Conservation (phyloP, 2,888 invertebrate species). For the Nymphalis polychloros region DNA sequence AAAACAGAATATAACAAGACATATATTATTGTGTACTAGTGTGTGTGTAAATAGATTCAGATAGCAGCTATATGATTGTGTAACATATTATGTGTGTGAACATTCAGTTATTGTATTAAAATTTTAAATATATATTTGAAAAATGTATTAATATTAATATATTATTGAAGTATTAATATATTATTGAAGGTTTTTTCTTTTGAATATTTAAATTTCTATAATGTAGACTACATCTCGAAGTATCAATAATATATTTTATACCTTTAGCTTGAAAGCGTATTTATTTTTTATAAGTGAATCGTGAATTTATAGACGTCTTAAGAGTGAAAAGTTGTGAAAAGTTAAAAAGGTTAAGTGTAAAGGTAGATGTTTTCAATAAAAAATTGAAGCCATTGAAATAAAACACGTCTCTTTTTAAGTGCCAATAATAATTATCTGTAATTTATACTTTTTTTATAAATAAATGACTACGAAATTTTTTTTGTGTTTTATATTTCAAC, state of each 20-base stretch:
- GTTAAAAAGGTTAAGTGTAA: constrained; percentile 18
- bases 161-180: no score
- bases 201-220: neutral
- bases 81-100: no score
- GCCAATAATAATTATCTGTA: neutral
- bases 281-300: constrained; percentile 13
- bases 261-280: constrained; percentile 6
- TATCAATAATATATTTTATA: constrained; percentile 12
- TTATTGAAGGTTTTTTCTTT: neutral
- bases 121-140: no score
- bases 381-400: neutral
- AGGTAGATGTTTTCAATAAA: constrained; percentile 1
- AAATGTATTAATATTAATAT: no score
- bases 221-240: neutral
- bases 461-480: no score
- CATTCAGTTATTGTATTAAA: no score
- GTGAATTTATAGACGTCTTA: constrained; percentile 12
- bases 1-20: no score
- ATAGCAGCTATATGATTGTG: no score
- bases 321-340: constrained; percentile 15
- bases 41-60: no score
- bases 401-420: neutral
- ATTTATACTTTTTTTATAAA: no score
- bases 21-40: no score
- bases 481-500: no score